These are phyloP conservation scores for Caenorhabditis plicata DNA, from an alignment of 2,888 invertebrate genomes.

Conservation along the genomic window DNA sequence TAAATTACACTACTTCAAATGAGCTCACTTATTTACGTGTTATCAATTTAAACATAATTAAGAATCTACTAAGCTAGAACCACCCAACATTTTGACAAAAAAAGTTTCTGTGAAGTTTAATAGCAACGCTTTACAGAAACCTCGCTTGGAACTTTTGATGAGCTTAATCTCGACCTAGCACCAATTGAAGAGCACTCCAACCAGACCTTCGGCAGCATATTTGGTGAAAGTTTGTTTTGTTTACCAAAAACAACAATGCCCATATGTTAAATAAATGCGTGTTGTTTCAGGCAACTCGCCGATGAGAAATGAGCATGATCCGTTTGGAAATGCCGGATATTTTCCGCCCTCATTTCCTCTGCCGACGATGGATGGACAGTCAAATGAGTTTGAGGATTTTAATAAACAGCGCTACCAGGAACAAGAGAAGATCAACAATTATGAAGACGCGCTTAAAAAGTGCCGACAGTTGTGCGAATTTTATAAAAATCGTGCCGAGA, in stretches of 20 bases:
- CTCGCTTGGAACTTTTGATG: slow-evolving; percentile 39
- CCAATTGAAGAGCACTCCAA: slow-evolving; percentile 37
- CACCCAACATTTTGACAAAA: too few relatives aligned
- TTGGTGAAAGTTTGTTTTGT: slow-evolving; percentile 25
- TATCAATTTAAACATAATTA: too few relatives aligned
- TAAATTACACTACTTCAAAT: too few relatives aligned
- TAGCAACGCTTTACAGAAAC: too few relatives aligned
- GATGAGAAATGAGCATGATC: slow-evolving; percentile 6
- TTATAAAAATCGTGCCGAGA: slow-evolving; percentile 28
- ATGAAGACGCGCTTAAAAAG: slow-evolving; percentile 47
- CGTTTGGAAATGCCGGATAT: slow-evolving; percentile 8
- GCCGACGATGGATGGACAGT: too few relatives aligned
- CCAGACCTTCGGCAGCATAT: slow-evolving; percentile 9
- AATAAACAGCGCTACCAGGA: too few relatives aligned
- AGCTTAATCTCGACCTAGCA: slow-evolving; percentile 45
- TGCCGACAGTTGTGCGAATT: slow-evolving; percentile 30
- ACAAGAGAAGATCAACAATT: slow-evolving; percentile 18
- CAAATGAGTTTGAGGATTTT: too few relatives aligned
- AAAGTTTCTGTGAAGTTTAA: not conserved
- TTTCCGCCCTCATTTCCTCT: too few relatives aligned
- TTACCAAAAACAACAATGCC: slow-evolving; percentile 10
- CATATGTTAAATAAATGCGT: too few relatives aligned
- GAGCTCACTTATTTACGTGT: too few relatives aligned
- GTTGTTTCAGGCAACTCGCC: too few relatives aligned
- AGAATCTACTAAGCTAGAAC: too few relatives aligned